Evolutionary conservation across 1,140 invertebrate species (phyloP), one percentile per base, ranked within the genome.

Genomic region (Zaprionus nigranus): DNA sequence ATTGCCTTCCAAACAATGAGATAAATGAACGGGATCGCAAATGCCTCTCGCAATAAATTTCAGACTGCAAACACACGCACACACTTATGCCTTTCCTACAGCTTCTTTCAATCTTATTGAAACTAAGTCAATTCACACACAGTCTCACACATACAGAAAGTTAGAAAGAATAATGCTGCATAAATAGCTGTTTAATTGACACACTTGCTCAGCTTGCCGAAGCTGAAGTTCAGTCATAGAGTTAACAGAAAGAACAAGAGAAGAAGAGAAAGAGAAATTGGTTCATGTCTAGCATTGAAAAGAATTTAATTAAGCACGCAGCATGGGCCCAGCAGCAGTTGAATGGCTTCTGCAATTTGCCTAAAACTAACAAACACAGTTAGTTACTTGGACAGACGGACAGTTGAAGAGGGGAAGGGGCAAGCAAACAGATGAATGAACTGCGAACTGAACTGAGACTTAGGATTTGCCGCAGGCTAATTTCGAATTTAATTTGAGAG

Each of bases 231-330:
- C 34, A 53, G 20, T 51, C 13, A 28, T 7, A 20, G n/a, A 46
- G 22, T 15, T 40, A 7, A 28, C 40, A 58, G n/a, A 6, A 28
- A 64, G 24, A 43, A 4, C 2, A 11, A 13, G 49, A 34, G 9
- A 15, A 3, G 12, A 15, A 53, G 54, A 68, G 40, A 36, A 36
- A 38, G 36, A 17, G 40, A 46, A 46, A 46, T 46, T 43, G 49
- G 20, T 57, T 75, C 59, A 62, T 49, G 46, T 40, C 40, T 30
- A 17, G 58, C 38, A 77, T 67, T 79, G 74, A 77, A 77, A 77
- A 67, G 78, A 73, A 79, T 79, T 79, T 77, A 77, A 79, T 79
- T 79, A 79, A 64, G 68, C 73, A 75, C 46, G 70, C 75, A 60
- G 53, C 17, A 17, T 49, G 28, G 12, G 43, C 30, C 9, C 22